Evolutionary conservation across 2,797 vertebrate genomes (phyloP), one percentile per base, ranked within the genome.

Genomic region (Phrynocephalus guinanensis): DNA sequence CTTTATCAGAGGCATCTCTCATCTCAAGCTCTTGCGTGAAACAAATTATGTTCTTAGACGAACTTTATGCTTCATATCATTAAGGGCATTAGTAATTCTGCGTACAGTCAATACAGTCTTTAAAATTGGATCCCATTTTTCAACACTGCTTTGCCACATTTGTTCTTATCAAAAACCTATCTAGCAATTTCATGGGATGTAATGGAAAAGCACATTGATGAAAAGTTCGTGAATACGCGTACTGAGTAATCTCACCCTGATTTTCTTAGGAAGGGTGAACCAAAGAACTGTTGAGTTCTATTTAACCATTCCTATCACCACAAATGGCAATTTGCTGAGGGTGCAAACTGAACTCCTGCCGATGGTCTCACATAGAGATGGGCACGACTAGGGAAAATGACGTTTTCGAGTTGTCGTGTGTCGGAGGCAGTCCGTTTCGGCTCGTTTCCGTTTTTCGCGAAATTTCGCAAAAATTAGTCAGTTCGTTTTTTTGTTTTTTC

Each of bases 51-150:
- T 88, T 87, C 52, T 81, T 67, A 0, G 38, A 84, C 66, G n/a
- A 87, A 85, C 89, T 87, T 77, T 80, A 89, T 87, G 89, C 44
- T 93, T 94, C 91, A 67, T 91, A 89, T 70, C 22, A 1, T 79
- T 67, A 30, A 77, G 44, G n/a, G 30, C 68, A 85, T 92, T 87
- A 91, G 85, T 81, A 89, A 90, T 86, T 91, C 10, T 0, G 30
- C 71, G 85, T 89, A 71, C 67, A 83, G 83, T 44, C 85, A 70
- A 18, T 79, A 84, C 30, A 72, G n/a, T 48, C 79, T 83, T 90
- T 84, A 77, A 91, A 90, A 48, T 38, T 80, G 79, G 72, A 71
- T 81, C 66, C 84, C 33, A 26, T 50, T 63, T 77, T 75, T 83
- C 72, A 56, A 56, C n/a, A 56, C 48, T 26, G 28, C 84, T 88